A percentile compares a stretch with the other conserved stretches of the same genome.
Conservation (phyloP, 2,113 vertebrate genomes). For the Aphelocoma coerulescens region DNA sequence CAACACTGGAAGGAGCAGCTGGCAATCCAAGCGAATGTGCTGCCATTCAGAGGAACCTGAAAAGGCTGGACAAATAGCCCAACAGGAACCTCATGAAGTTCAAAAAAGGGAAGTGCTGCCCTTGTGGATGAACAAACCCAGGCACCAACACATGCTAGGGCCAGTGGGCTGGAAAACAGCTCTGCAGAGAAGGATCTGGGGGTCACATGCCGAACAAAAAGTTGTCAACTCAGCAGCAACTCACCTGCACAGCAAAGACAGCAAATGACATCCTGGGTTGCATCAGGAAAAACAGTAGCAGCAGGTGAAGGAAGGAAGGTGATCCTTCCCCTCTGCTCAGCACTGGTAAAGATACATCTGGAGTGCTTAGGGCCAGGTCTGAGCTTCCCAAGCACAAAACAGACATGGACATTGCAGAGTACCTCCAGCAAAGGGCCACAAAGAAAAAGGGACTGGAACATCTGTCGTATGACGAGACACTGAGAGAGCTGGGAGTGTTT, state of each 20-base stretch:
- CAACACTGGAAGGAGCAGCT: neutral
- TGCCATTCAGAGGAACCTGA: neutral
- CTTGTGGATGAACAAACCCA: neutral
- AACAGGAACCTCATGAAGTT: neutral
- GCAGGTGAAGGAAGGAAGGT: neutral
- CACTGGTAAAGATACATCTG: neutral
- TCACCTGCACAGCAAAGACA: neutral
- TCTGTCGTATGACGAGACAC: neutral
- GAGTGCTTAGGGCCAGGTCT: neutral
- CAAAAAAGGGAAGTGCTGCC: neutral
- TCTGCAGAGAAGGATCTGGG: neutral
- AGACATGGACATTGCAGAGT: neutral
- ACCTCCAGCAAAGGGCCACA: neutral
- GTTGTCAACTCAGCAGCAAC: neutral
- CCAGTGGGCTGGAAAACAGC: neutral
- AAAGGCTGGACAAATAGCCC: neutral
- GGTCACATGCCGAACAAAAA: neutral
- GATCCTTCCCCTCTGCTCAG: neutral
- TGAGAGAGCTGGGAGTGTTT: neutral
- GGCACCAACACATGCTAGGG: neutral
- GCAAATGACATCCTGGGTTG: neutral
- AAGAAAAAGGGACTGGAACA: neutral
- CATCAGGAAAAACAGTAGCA: neutral
- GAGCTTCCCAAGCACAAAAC: neutral
- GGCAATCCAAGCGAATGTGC: neutral